Evolutionary conservation across 2,888 invertebrate species (phyloP), one percentile per base, ranked within the genome.

Genomic region (Coleophora deauratella): DNA sequence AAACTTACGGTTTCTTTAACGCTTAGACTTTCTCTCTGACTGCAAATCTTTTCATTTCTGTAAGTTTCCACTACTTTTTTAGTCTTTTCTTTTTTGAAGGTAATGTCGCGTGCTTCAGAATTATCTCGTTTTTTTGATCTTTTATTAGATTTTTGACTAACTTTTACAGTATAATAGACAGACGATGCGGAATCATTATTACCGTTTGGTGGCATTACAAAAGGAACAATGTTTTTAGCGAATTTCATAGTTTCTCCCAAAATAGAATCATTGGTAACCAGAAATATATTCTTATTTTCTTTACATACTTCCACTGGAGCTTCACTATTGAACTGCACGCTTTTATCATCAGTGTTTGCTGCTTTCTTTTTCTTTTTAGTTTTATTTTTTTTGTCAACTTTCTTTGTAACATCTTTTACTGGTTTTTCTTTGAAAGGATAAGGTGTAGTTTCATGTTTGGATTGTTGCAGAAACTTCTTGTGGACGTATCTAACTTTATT

Each of bases 401-500:
- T 35, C 33, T 41, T 2, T n/a, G n/a, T n/a, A 42, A 46, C 50
- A 13, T 45, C 48, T 43, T 44, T 46, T 41, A 40, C 37, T 32
- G 53, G 45, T 37, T 50, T 51, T 37, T 15, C 47, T 42, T 44
- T 50, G 39, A 31, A 40, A 38, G 35, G 21, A n/a, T 12, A 2
- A 32, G 11, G 42, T 40, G 11, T 37, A 30, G 9, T 39, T 35
- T 31, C 13, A 1, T 31, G 31, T 2, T 27, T 38, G 9, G 33
- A 11, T 9, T 28, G 30, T n/a, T 28, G 11, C 42, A 69, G 49
- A 45, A 60, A 68, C 48, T 65, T 79, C 56, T 80, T 82, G 42
- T 84, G 84, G 15, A 76, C 58, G 42, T 67, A 84, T 32, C 74
- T 63, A 27, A 75, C 61, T 1, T 78, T 73, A 50, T 80, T 78